phyloP scores from a whole-genome alignment of 1,140 invertebrate genomes.

The Choristoneura fumiferana region DNA sequence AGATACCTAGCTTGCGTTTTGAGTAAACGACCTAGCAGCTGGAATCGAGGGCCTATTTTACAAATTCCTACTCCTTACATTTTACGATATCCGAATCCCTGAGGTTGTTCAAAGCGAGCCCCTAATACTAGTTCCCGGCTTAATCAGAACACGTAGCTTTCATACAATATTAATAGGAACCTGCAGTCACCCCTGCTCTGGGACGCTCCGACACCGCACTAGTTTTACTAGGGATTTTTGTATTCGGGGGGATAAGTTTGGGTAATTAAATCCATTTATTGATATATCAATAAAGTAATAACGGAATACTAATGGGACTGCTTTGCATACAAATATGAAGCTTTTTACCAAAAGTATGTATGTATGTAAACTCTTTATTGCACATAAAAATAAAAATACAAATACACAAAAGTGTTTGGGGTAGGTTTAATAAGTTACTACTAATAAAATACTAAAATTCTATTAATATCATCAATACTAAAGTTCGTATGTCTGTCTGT shows the following conservation, averaged over 20 bases:
- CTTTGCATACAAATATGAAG: too few species aligned
- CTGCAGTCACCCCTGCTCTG: conserved; percentile 12
- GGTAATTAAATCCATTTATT: conserved; percentile 11
- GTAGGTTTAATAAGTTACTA: too few species aligned
- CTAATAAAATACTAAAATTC: too few species aligned
- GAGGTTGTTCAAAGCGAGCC: conserved; percentile 13
- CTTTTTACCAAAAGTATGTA: too few species aligned
- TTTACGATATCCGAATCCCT: conserved; percentile 5
- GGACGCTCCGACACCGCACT: background rate
- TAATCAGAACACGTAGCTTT: conserved; percentile 20
- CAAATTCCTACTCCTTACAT: background rate
- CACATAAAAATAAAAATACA: too few species aligned
- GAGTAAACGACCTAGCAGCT: too few species aligned
- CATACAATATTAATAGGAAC: conserved; percentile 22
- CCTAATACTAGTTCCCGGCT: conserved; percentile 10
- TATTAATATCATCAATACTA: too few species aligned
- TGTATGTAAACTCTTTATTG: too few species aligned
- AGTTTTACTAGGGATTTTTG: conserved; percentile 12
- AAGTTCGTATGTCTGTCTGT: too few species aligned
- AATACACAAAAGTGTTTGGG: too few species aligned
- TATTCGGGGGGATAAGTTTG: background rate
- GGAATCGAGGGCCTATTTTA: background rate
- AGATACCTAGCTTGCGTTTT: too few species aligned
- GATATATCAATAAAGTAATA: background rate
- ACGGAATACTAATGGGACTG: too few species aligned